These are phyloP conservation scores for Dysidea cf. avara DNA, from an alignment of 37 sponge, comb jelly and placozoan species.

Conservation along the genomic window DNA sequence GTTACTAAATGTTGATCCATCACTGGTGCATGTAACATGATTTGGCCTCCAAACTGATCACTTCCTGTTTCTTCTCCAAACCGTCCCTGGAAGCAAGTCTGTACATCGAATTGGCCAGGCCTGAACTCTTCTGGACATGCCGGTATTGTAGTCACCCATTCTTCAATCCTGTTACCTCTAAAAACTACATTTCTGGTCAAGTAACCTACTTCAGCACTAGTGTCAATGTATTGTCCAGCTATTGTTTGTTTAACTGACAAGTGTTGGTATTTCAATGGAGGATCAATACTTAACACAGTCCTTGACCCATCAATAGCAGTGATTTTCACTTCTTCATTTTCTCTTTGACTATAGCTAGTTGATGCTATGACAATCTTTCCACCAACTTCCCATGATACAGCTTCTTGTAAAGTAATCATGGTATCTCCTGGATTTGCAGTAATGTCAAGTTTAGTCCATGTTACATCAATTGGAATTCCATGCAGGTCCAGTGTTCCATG, in stretches of 20 bases:
- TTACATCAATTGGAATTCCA: slow-evolving; percentile 74
- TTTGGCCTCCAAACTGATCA: slow-evolving; percentile 98
- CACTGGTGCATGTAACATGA: slow-evolving; percentile 93
- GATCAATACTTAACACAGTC: slow-evolving; percentile 17
- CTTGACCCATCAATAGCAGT: too few species aligned
- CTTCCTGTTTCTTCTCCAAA: slow-evolving; percentile 75
- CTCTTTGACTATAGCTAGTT: slow-evolving; percentile 83
- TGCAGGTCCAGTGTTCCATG: slow-evolving; percentile 91
- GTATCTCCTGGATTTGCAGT: slow-evolving; percentile 68
- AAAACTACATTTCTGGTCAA: too few species aligned
- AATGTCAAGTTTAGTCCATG: slow-evolving; percentile 82
- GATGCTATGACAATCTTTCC: too few species aligned
- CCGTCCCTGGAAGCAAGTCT: too few species aligned
- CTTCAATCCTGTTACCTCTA: too few species aligned
- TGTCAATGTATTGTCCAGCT: too few species aligned
- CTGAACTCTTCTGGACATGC: slow-evolving; percentile 77
- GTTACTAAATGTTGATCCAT: slow-evolving; percentile 49
- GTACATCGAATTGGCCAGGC: slow-evolving; percentile 88
- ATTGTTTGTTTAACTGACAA: slow-evolving; percentile 66
- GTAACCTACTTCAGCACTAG: too few species aligned
- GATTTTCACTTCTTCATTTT: slow-evolving; percentile 82
- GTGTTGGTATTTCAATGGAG: slow-evolving; percentile 72
- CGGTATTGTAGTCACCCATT: slow-evolving; percentile 47
- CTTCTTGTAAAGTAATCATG: too few species aligned
- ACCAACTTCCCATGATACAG: too few species aligned